Base-by-base conservation (phyloP, 2,113 vertebrate species). In the Vombatus ursinus region DNA sequence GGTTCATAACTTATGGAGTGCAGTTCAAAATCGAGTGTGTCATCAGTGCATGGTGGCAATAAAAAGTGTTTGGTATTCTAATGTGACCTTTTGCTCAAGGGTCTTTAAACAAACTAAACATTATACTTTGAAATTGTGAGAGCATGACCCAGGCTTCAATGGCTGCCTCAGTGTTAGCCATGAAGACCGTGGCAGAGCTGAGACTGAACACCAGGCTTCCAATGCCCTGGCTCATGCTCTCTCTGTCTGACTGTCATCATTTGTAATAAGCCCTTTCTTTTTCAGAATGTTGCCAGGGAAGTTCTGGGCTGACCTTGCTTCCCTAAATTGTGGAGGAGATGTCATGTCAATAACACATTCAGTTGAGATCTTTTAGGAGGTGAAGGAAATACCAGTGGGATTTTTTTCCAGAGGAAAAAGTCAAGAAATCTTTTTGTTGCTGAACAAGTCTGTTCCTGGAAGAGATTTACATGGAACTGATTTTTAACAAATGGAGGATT, bases 41-140 rank as follows among this genome's bases (percentile, higher is more conserved):
- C 25, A 0, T 84, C 26, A 52, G 37, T 24, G 7, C 0, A 0
- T 2, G 51, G 52, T 52, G 37, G 0, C 3, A 0, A 8, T 11
- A 49, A 0, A 77, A 25, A 44, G 44, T 16, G 0, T 31, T 1
- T n/a, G 68, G 1, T 4, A 0, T 37, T 2, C 25, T 10, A 44
- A 8, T 37, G 31, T 0, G 50, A 47, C 47, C 50, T 68, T 77
- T 3, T 2, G 44, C 25, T 54, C 22, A 23, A 8, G 19, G 12
- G 54, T 53, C 49, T 25, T n/a, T 47, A 31, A 5, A 51, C 84
- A 68, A 48, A 25, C 26, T 54, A 37, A n/a, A 92, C 2, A 22
- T n/a, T 0, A 1, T 47, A n/a, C 1, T 50, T 68, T 91, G 95
- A 91, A 89, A 28, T 50, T 50, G 50, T 47, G 37, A n/a, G 24